Evolutionary conservation across 2,797 vertebrate genomes (phyloP), one percentile per base, ranked within the genome.

Genomic region (Cyprinodon diabolis): DNA sequence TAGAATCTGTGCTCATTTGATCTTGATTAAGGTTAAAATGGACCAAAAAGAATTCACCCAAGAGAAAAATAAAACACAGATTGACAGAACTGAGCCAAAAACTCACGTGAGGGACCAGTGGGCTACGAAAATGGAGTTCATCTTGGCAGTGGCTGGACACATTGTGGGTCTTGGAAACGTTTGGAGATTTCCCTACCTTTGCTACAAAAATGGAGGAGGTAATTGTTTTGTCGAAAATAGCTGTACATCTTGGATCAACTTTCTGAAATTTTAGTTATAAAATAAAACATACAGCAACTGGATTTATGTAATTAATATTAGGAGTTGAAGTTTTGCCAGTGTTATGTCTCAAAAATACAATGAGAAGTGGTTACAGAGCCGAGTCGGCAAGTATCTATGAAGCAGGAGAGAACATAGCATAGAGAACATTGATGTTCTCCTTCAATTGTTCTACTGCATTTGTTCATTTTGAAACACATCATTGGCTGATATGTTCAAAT

Each of bases 191-290:
- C 95, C 95, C 1, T 96, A 95, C 86, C 87, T 95, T 71, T 96
- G 95, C 87, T 95, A 95, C 90, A 95, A 95, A 85, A 96, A 96
- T 15, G 95, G 94, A 87, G 95, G 95, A 88, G 95, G 95, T 95
- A 90, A 81, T 65, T 69, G 0, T 19, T 71, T 76, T 57, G n/a
- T 57, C 25, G 23, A 12, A 10, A 15, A 58, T 15, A 23, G 35
- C 13, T 69, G 21, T 19, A 65, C 58, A 40, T 62, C 35, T 2
- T 0, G 1, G 8, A 17, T 2, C 0, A 13, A 1, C 47, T 17
- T 30, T 0, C 7, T 25, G 10, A 49, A 49, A 66, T 10, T n/a
- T 51, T 21, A 11, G 14, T 2, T 1, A 60, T 6, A 60, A 6
- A 10, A 35, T 60, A 15, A 35, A 48, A 25, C 25, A 66, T 9